Base-by-base conservation (phyloP, 1,140 invertebrate genomes). In the Globodera rostochiensis region DNA sequence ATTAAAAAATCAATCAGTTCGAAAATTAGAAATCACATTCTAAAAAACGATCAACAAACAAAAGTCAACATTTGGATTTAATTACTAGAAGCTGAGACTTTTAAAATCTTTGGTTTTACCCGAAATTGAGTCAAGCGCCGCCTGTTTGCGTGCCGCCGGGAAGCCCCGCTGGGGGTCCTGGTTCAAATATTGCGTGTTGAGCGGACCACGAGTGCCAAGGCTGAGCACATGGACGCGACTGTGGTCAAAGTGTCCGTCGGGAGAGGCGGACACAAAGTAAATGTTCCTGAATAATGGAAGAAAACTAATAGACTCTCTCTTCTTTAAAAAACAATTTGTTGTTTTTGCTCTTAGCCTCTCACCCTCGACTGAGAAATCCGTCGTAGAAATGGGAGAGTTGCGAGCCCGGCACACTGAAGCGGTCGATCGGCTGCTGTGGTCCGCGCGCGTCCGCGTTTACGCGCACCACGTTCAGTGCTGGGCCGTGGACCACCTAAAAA, bases 311-410 rank as follows among this genome's bases (percentile, higher is more conserved):
- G 7, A 46, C 36, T 36, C 25, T 36, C 1, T 36, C 36, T 36
- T 36, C 3, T 36, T 36, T 36, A 19, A 49, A 64, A 76, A 67
- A 71, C 11, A 73, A 57, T 21, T 21, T 3, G 5, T 25, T 81
- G 3, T 84, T 77, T 25, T 83, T 47, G 45, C 80, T 79, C 21
- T n/a, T 1, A 50, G 46, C n/a, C 76, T 15, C 81, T 21, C 80
- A 89, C 87, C 88, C 88, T 66, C 79, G 79, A 73, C 84, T 87
- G 15, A 89, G 69, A 82, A 89, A 89, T 74, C 88, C 88, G 83
- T 89, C 88, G 60, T 90, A 89, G 69, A 90, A 89, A 80, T 89
- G 88, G 36, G 77, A 82, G n/a, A 89, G 78, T 21, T 89, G 86
- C 36, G 86, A 87, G 45, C 87, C 86, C 11, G 86, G 80, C 5